Conservation (phyloP, 2,888 invertebrate genomes). For the Philereme vetulata region DNA sequence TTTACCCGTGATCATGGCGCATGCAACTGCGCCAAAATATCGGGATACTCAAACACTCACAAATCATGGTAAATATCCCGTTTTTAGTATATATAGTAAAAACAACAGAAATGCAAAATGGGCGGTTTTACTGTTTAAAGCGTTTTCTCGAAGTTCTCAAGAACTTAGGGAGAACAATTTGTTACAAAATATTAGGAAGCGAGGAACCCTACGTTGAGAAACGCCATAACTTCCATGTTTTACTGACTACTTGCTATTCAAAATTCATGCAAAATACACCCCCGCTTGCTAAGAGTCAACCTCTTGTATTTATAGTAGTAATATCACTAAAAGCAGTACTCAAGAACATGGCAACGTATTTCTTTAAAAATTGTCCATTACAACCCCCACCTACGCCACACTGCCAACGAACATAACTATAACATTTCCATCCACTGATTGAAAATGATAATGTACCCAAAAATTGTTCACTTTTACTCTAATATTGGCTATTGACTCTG, state of each 20-base stretch:
- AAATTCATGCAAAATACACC: conserved; percentile 24
- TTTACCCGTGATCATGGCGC: too few species aligned
- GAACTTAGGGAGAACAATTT: not conserved
- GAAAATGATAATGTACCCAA: conserved; percentile 38
- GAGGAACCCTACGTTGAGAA: conserved; percentile 7
- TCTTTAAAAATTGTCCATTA: conserved; percentile 28
- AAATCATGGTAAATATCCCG: too few species aligned
- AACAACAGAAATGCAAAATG: too few species aligned
- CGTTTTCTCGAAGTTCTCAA: too few species aligned
- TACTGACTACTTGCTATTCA: conserved; percentile 22
- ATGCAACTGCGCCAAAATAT: too few species aligned
- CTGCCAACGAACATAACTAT: conserved; percentile 29
- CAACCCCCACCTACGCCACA: conserved; percentile 16
- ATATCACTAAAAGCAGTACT: conserved; percentile 30
- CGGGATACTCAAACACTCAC: too few species aligned
- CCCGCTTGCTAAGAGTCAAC: conserved; percentile 7
- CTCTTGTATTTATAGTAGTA: conserved; percentile 23
- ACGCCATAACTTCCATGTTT: conserved; percentile 17
- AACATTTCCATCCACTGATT: conserved; percentile 29
- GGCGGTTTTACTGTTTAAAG: too few species aligned
- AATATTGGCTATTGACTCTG: conserved; percentile 39
- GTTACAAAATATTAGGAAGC: conserved; percentile 4
- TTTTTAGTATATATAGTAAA: too few species aligned
- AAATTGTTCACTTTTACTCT: conserved; percentile 36
- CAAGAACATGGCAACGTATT: conserved; percentile 15